Base-by-base conservation (phyloP, 2,888 invertebrate genomes). In the Rhingia rostrata region DNA sequence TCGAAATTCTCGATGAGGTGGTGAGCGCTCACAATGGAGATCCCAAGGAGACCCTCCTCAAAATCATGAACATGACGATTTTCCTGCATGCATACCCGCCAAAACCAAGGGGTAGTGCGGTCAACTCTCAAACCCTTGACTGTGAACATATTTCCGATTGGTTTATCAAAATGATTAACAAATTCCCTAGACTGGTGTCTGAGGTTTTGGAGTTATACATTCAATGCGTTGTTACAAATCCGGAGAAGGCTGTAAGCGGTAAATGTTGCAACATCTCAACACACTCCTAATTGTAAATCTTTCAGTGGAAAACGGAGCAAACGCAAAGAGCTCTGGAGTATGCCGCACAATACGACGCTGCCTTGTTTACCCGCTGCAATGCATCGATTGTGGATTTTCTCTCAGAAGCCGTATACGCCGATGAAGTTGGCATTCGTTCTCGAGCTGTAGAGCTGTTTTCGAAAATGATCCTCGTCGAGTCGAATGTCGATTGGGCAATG, bases 331-430 rank as follows among this genome's bases (percentile, higher is more conserved):
- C 90, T 9, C 87, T 91, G 32, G 90, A 89, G 4, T 91, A 91
- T 86, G 91, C 90, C 0, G 91, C 91, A 14, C 90, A 91, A 87
- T 91, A 91, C 51, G 91, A 91, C 87, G 89, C 91, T 0, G 90
- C 90, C 0, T 87, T 91, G 2, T 91, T 89, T 54, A 89, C 89
- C n/a, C 90, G 90, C 49, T 91, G 91, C 49, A 91, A 91, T 58
- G 89, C 90, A 72, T 91, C 91, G 1, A 88, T 90, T 30, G 87
- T 90, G 0, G 88, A 88, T 22, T 89, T 89, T 41, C 83, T 91
- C 2, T 86, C 88, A 1, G 87, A 90, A 7, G 89, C 90, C 1
- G 82, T 90, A 0, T 88, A 87, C 61, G 89, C 91, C 1, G 91
- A 91, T 7, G 91, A 91, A 75, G 87, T 89, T 0, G 88, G 89